Conservation (phyloP, 2,888 invertebrate genomes). For the Drosophila basisetae region DNA sequence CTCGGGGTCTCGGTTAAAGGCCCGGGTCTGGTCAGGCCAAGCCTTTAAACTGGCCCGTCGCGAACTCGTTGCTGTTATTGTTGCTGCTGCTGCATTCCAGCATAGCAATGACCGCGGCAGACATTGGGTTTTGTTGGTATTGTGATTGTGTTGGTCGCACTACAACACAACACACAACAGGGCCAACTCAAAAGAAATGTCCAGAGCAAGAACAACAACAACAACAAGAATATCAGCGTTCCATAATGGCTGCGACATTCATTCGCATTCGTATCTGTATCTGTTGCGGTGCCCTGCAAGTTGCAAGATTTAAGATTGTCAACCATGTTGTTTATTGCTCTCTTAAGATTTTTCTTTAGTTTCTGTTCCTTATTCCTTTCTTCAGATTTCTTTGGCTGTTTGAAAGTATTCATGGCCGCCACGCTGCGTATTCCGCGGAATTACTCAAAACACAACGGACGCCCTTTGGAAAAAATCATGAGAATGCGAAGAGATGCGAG, state of each 20-base stretch:
- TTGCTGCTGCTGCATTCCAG: constrained; percentile 69
- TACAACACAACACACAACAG: constrained; percentile 15
- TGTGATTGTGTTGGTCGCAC: constrained; percentile 61
- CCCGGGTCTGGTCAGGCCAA: constrained; percentile 56
- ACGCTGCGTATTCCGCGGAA: constrained; percentile 63
- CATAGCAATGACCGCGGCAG: constrained; percentile 79
- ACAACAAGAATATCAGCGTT: constrained; percentile 28
- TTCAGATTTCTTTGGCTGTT: constrained; percentile 30
- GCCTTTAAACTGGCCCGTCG: constrained; percentile 72
- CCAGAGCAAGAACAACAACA: constrained; percentile 34
- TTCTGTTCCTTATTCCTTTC: constrained; percentile 34
- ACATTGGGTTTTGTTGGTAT: constrained; percentile 53
- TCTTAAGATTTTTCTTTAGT: constrained; percentile 76
- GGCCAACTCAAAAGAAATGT: constrained; percentile 64
- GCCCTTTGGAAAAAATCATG: constrained; percentile 45
- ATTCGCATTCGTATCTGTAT: constrained; percentile 73
- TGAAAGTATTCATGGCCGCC: constrained; percentile 32
- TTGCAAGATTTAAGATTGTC: constrained; percentile 81
- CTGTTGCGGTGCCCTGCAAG: constrained; percentile 64
- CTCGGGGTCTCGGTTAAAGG: constrained; percentile 33
- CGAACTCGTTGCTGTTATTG: constrained; percentile 14
- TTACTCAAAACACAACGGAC: constrained; percentile 67
- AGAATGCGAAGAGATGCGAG: constrained; percentile 41
- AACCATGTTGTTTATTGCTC: constrained; percentile 81
- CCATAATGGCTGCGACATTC: constrained; percentile 82